These are phyloP conservation scores for Eulemur albifrons DNA, from an alignment of 2,797 vertebrate species.

Conservation along the genomic window DNA sequence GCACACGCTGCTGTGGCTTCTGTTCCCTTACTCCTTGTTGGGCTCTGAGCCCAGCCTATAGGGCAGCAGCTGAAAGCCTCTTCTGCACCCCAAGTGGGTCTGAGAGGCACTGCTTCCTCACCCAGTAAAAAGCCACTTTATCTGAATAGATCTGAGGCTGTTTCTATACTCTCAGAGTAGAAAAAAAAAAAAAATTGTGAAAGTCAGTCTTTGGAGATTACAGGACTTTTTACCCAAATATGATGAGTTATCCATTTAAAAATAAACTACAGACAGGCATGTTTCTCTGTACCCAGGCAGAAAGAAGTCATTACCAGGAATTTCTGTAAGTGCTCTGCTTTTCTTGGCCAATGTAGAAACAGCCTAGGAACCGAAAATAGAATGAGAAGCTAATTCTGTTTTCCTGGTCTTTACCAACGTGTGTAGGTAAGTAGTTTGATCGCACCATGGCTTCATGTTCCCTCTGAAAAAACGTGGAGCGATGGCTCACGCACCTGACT, in stretches of 20 bases:
- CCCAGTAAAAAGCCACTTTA: not conserved
- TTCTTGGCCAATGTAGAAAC: constrained; percentile 70
- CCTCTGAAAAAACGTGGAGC: not conserved
- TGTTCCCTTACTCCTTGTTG: accelerated
- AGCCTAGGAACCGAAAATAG: constrained; percentile 67
- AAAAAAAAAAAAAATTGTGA: constrained; percentile 57
- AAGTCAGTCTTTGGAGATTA: constrained; percentile 68
- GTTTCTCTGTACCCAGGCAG: constrained; percentile 66
- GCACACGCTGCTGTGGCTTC: not conserved
- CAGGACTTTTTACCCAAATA: constrained; percentile 67
- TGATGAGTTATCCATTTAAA: constrained; percentile 77
- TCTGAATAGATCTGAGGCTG: constrained; percentile 54
- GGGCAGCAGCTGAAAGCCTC: not conserved
- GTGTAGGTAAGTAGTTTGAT: constrained; percentile 12
- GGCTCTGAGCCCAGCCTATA: not conserved
- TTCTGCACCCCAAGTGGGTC: not conserved
- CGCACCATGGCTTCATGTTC: accelerated
- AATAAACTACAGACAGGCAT: constrained; percentile 73
- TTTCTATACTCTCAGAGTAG: constrained; percentile 39
- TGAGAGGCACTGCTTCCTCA: not conserved
- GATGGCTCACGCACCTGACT: not conserved
- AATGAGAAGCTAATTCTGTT: constrained; percentile 50
- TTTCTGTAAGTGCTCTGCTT: constrained; percentile 71
- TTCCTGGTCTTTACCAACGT: not conserved
- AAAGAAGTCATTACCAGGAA: constrained; percentile 71